A percentile compares a stretch with the other conserved stretches of the same genome.
These are phyloP conservation scores for Plumapathes pennacea DNA, from an alignment of 92 coral and sea anemone species.

Conservation along the genomic window DNA sequence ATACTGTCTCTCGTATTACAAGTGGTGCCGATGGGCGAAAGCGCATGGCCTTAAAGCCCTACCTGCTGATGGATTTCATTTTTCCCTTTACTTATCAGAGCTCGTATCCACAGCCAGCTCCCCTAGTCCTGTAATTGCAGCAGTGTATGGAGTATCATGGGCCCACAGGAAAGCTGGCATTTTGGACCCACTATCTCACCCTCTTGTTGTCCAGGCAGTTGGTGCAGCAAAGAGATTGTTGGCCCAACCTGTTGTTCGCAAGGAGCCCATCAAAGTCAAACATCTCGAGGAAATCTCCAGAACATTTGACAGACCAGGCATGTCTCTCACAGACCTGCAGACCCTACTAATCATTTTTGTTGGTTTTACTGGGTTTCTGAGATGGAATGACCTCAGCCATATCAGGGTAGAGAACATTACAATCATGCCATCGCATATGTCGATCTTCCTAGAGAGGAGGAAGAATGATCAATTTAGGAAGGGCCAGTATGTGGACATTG, in stretches of 20 bases:
- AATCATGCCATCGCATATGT: slow-evolving; percentile 9
- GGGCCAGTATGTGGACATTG: slow-evolving; percentile 33
- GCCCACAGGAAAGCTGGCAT: slow-evolving; percentile 34
- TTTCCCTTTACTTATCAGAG: no score
- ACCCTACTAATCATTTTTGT: no score
- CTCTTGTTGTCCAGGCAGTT: slow-evolving; percentile 4
- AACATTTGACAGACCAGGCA: no score
- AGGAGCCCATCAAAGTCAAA: slow-evolving; percentile 13
- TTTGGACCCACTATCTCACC: slow-evolving; percentile 6
- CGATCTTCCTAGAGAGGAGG: slow-evolving; percentile 22
- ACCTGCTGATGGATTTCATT: slow-evolving; percentile 5
- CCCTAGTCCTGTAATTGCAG: slow-evolving; percentile 14
- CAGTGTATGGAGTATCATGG: slow-evolving; percentile 29
- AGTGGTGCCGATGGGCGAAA: slow-evolving; percentile 20
- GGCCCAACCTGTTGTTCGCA: slow-evolving; percentile 7
- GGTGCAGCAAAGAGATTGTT: slow-evolving; percentile 26
- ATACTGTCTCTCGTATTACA: slow-evolving; percentile 2
- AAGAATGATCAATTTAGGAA: slow-evolving; percentile 54
- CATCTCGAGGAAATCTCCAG: no score
- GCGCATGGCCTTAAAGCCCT: slow-evolving; percentile 1
- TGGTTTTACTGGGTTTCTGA: slow-evolving; percentile 41
- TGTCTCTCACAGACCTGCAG: no score
- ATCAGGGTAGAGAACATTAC: no score
- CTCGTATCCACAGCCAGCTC: no score
- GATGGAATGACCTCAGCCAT: slow-evolving; percentile 42